Evolutionary conservation across 2,888 invertebrate species (phyloP), one percentile per base, ranked within the genome.

Genomic region (Caenorhabditis sp.): DNA sequence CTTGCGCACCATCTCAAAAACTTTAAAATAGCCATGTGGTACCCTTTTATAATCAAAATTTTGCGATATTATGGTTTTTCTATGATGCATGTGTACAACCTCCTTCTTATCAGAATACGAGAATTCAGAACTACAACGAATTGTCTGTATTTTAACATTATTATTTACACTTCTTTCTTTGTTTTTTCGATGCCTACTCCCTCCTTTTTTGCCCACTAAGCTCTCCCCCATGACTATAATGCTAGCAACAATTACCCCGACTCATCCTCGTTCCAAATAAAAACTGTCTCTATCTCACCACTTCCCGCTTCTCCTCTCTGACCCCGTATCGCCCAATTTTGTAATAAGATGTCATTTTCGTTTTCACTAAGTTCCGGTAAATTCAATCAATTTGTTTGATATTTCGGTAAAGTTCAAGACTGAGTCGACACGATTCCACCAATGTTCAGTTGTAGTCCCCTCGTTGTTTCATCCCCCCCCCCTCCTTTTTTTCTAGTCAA

Each of bases 331-430:
- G 6, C 13, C 35, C 35, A 9, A 3, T 13, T 9, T 13, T 9
- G 9, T 13, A 35, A 35, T 13, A 35, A 35, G 35, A 68, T 58
- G 52, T 68, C n/a, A n/a, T n/a, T 41, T 50, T 68, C 45, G 53
- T 53, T 37, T 37, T 35, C 30, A 20, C 32, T 53, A 26, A 24
- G 48, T 46, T 46, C 48, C 55, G 48, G 30, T 48, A 48, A 17
- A 30, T 48, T 48, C 15, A 48, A 48, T 3, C 2, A 46, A 27
- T 48, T 48, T 30, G 26, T 48, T 30, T 27, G 13, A 30, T 46
- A 26, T 55, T 48, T 61, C 39, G 61, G 61, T 61, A 50, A 35
- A 61, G 61, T 61, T 61, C 61, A 61, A 61, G 37, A 48, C 26
- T 61, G 48, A 35, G 61, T 61, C 32, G 39, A 39, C 61, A 61